Evolutionary conservation across 2,888 invertebrate genomes (phyloP).

Genomic region (Anorthoa munda): DNA sequence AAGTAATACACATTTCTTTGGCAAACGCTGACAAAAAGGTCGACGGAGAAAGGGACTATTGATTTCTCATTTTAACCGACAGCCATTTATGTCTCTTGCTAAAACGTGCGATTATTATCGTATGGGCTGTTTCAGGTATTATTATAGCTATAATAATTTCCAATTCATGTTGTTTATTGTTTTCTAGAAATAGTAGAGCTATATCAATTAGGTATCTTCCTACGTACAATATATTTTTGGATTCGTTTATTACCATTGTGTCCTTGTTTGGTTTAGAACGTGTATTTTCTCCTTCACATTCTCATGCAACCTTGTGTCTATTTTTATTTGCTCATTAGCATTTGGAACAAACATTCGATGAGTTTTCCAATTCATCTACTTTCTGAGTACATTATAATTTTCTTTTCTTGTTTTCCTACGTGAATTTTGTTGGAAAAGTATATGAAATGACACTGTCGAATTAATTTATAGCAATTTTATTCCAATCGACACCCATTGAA

Average conservation of each 20-base stretch:
- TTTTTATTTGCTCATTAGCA: not conserved
- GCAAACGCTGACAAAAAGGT: slow-evolving; percentile 42
- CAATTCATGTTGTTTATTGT: not conserved
- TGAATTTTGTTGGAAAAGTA: not conserved
- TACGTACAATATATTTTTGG: not conserved
- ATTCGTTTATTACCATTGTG: not conserved
- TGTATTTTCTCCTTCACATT: not conserved
- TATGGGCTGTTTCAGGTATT: not conserved
- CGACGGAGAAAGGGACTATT: slow-evolving; percentile 46
- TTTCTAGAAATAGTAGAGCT: slow-evolving; percentile 1
- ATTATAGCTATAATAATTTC: slow-evolving; percentile 3
- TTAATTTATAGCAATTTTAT: too few relatives aligned
- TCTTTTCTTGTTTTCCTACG: not conserved
- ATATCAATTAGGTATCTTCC: not conserved
- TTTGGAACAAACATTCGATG: not conserved
- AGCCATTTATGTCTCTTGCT: slow-evolving; percentile 20
- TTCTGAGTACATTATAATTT: not conserved
- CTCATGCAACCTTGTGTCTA: not conserved
- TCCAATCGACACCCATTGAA: not conserved
- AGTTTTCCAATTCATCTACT: not conserved
- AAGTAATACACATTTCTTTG: slow-evolving; percentile 25
- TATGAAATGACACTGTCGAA: too few relatives aligned
- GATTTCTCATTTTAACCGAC: slow-evolving; percentile 53
- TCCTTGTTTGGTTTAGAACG: slow-evolving; percentile 7
- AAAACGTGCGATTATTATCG: slow-evolving; percentile 34